Base-by-base conservation (phyloP, 2,797 vertebrate species). In the Phaenicophaeus curvirostris region DNA sequence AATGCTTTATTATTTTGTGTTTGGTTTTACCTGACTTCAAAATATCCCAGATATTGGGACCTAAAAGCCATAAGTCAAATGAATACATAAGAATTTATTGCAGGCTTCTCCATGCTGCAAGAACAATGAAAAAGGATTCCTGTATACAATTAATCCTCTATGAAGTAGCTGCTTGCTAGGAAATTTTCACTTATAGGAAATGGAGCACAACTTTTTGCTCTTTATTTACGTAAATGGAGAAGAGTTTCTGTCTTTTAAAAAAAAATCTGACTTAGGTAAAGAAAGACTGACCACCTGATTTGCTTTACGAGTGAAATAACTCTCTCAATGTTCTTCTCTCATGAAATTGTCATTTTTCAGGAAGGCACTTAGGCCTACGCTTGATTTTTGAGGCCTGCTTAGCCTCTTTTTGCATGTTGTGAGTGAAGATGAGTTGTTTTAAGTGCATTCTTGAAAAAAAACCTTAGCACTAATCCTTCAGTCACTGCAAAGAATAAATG, bases 401-500 rank as follows among this genome's bases (percentile, higher is more conserved):
- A 76, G n/a, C 50, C 68, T 94, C 63, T 67, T 79, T 61, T 42
- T 80, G 61, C 54, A 82, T 48, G 41, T 66, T 84, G 21, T 79
- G 71, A 81, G 79, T 82, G 54, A 86, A 54, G 89, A 93, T 91
- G 83, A 89, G 92, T 84, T 87, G 54, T 83, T 89, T 89, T 39
- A 88, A 96, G 82, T 76, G 41, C 89, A 84, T 96, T 96, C 92
- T 89, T 94, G 92, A 95, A 79, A 73, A 82, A 94, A 87, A 94
- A 93, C 85, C 66, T 95, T 91, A 85, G 48, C 68, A n/a, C 59
- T 93, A 96, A 94, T 88, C 90, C 85, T 79, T 93, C 93, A 93
- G 85, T 90, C 68, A 55, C 39, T 72, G 65, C 75, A 66, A 89
- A 95, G 85, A 93, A 91, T 95, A 97, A 95, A 96, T 94, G 94